These are phyloP conservation scores for Tryphoninae sp. DNA, from an alignment of 2,888 invertebrate genomes.

Conservation along the genomic window DNA sequence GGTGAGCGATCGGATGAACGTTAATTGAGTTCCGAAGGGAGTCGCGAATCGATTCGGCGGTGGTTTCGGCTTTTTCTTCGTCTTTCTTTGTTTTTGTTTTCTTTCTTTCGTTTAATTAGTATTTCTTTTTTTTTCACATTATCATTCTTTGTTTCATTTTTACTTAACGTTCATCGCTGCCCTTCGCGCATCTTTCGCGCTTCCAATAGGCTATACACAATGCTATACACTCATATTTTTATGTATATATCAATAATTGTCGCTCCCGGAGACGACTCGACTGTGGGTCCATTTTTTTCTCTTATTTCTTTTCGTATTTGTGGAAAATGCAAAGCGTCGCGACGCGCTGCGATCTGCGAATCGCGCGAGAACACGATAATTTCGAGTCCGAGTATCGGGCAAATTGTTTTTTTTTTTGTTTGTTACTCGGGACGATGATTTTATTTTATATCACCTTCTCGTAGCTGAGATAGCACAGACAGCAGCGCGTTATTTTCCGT, in stretches of 20 bases:
- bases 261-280: slow-evolving; percentile 55
- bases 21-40: slow-evolving; percentile 65
- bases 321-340: slow-evolving; percentile 42
- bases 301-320: slow-evolving; percentile 15
- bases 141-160: slow-evolving; percentile 18
- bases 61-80: not conserved
- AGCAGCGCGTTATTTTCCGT: slow-evolving; percentile 31
- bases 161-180: slow-evolving; percentile 26
- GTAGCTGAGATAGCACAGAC: slow-evolving; percentile 17
- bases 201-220: slow-evolving; percentile 36
- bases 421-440: not conserved
- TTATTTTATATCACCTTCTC: slow-evolving; percentile 4
- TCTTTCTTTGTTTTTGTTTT: slow-evolving; percentile 17
- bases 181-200: slow-evolving; percentile 36
- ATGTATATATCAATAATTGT: slow-evolving; percentile 36
- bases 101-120: not conserved
- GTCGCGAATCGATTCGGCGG: slow-evolving; percentile 60
- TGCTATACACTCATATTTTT: slow-evolving; percentile 29
- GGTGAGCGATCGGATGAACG: slow-evolving; percentile 61
- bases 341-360: slow-evolving; percentile 36
- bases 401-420: not conserved
- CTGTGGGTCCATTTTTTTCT: slow-evolving; percentile 47
- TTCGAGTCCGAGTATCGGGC: not conserved
- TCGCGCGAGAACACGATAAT: slow-evolving; percentile 15
- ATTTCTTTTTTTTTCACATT: slow-evolving; percentile 20